Evolutionary conservation across 2,888 invertebrate species (phyloP), one percentile per base, ranked within the genome.

Genomic region (Drosophila austrosaltans): DNA sequence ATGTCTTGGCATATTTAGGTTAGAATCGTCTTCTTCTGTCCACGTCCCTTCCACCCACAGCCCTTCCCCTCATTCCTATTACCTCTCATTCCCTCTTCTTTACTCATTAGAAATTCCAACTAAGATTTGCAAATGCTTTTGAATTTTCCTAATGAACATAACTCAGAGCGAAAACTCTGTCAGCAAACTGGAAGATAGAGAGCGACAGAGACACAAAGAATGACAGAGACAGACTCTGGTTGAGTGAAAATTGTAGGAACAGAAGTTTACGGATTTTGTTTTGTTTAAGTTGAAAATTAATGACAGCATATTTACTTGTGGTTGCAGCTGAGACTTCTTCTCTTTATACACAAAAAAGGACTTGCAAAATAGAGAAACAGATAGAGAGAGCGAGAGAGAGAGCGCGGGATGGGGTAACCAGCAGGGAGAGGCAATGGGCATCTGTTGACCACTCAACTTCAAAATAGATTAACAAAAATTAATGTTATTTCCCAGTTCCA

Each of bases 141-240:
- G 79, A 80, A 79, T 81, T 78, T 81, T 48, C 81, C 89, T 90
- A 89, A 89, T 89, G 89, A 89, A 88, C 88, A 87, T 89, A 87
- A 79, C 84, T 89, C 76, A 76, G 42, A 66, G 64, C 39, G 12
- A 48, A 48, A 40, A 59, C 71, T 64, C 39, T 20, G 22, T 8
- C 22, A 20, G 69, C n/a, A 67, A 66, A 58, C 59, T 63, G 63
- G 40, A 48, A 66, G 10, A 68, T 16, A 48, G 28, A 53, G 12
- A 40, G 62, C 20, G 4, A 53, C 30, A 1, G 12, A 44, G 54
- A 42, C 48, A 57, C 8, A 3, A 8, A 36, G 36, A 36, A 36
- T 36, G 30, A 30, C 30, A 30, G 30, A 30, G 30, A 30, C 30
- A 30, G 6, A 30, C 30, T 30, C 30, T 30, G 36, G 36, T 36